Percentiles rank a stretch among this genome's conserved stretches.
phyloP scores from a whole-genome alignment of 2,888 invertebrate genomes.

The Lucinisca nassula region DNA sequence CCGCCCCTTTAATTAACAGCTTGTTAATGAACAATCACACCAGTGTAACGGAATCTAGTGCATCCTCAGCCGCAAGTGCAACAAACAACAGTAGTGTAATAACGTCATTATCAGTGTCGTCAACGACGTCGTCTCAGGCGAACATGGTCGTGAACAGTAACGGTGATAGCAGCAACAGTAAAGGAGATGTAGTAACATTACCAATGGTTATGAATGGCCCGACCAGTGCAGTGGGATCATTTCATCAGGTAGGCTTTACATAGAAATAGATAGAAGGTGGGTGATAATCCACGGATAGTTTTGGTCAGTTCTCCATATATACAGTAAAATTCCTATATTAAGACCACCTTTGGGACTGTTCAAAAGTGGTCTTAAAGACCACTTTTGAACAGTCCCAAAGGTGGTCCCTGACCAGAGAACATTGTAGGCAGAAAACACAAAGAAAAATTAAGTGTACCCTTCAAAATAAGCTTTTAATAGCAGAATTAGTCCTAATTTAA shows the following conservation, averaged over 20 bases:
- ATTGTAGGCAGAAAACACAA: no score
- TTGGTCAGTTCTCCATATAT: no score
- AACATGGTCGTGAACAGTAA: slow-evolving; percentile 63
- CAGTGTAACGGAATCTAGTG: slow-evolving; percentile 37
- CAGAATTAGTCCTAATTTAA: no score
- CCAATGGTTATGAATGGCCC: slow-evolving; percentile 89
- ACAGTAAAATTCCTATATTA: no score
- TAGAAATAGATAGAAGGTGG: not conserved
- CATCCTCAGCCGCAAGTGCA: slow-evolving; percentile 57
- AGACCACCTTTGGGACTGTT: no score
- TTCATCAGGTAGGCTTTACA: slow-evolving; percentile 70
- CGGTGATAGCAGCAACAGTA: slow-evolving; percentile 66
- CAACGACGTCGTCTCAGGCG: slow-evolving; percentile 69
- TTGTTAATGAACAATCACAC: slow-evolving; percentile 26
- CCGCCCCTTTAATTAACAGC: slow-evolving; percentile 89
- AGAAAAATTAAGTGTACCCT: no score
- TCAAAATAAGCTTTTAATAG: no score
- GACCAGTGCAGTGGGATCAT: slow-evolving; percentile 83
- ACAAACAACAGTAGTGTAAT: slow-evolving; percentile 73
- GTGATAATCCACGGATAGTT: not conserved
- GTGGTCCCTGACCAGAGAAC: no score
- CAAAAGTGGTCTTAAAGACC: no score
- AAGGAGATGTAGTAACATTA: not conserved
- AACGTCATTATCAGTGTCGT: slow-evolving; percentile 68
- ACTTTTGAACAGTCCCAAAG: no score